Percentiles rank a stretch among this genome's conserved stretches.
Evolutionary conservation across 2,113 vertebrate genomes (phyloP).

Genomic region (Diadophis punctatus): DNA sequence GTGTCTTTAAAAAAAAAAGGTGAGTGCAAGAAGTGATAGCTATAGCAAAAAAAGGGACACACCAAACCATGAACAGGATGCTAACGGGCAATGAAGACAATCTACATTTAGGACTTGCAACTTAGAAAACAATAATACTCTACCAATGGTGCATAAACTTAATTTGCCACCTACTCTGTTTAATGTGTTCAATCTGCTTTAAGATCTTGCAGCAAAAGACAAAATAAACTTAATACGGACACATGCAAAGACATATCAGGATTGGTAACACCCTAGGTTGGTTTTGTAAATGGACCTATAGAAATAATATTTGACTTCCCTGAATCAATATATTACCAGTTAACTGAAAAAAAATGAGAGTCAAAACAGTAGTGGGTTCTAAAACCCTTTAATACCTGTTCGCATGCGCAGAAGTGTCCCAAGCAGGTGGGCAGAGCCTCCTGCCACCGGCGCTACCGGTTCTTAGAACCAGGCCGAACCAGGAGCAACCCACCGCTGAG

Average conservation of each 20-base stretch:
- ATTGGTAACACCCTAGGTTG: not conserved
- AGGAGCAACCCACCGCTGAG: too few species aligned
- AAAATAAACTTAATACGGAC: not conserved
- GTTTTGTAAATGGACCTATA: not conserved
- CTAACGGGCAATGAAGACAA: constrained; percentile 4
- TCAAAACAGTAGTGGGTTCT: too few species aligned
- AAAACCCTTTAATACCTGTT: too few species aligned
- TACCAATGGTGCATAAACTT: constrained; percentile 6
- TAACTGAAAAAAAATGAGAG: not conserved
- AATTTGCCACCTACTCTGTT: constrained; percentile 6
- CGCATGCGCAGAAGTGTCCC: too few species aligned
- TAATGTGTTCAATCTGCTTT: constrained; percentile 1
- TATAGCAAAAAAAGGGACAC: not conserved
- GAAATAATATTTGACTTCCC: not conserved
- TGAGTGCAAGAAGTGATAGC: not conserved
- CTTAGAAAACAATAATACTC: constrained; percentile 20
- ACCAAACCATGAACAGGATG: not conserved
- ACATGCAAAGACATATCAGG: not conserved
- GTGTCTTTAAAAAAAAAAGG: not conserved
- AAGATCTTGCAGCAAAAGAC: constrained; percentile 4
- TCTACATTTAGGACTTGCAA: not conserved
- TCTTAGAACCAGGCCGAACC: too few species aligned
- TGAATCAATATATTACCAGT: not conserved
- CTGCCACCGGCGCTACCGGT: too few species aligned
- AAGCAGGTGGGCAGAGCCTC: too few species aligned